Percentiles rank a stretch among this genome's conserved stretches.
These are phyloP conservation scores for Eueremaeus valkanovi DNA, from an alignment of 2,888 invertebrate species.

Conservation along the genomic window DNA sequence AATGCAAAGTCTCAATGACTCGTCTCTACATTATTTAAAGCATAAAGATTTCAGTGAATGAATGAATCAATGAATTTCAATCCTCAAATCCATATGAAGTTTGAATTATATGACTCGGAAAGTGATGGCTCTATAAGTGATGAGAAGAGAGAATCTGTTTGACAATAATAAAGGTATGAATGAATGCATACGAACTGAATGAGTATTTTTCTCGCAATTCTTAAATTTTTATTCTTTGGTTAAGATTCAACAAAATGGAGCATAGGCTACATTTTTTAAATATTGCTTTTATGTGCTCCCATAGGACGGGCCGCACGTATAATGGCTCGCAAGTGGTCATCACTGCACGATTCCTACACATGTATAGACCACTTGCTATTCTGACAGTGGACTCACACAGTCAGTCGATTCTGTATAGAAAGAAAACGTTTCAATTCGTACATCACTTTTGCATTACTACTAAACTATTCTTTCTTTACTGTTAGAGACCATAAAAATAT, in stretches of 20 bases:
- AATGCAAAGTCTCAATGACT: background rate
- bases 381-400: background rate
- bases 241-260: no score
- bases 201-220: no score
- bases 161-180: background rate
- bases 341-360: background rate
- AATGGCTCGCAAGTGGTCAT: constrained; percentile 19
- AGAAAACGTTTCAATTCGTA: background rate
- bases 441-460: constrained; percentile 21
- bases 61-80: background rate
- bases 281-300: background rate
- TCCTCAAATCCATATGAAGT: background rate
- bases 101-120: background rate
- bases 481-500: constrained; percentile 10
- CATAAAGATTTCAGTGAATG: background rate
- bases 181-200: no score
- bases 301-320: background rate
- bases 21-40: background rate
- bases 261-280: no score
- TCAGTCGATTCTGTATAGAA: background rate
- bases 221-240: no score
- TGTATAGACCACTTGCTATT: background rate
- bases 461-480: background rate
- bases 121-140: background rate
- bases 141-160: background rate